Conservation (phyloP, 30 jellyfish, hydroid and myxozoan genomes). For the Chrysaora quinquecirrha region DNA sequence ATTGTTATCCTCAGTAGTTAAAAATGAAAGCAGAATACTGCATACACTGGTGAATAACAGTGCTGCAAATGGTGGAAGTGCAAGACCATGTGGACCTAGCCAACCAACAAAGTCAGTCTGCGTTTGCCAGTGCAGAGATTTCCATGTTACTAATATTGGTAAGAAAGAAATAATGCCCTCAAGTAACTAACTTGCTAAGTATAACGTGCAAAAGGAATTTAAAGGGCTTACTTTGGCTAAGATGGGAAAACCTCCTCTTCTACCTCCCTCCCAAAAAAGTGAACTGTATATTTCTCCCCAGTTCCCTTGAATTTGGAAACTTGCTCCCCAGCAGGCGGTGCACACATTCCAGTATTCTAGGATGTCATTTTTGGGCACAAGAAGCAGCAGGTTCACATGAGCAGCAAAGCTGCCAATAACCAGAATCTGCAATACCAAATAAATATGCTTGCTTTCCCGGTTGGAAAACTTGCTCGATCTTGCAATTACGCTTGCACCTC, state of each 20-base stretch:
- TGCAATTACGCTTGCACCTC: too few relatives aligned
- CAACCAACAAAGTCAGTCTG: neutral
- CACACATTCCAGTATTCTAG: neutral
- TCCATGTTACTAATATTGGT: neutral
- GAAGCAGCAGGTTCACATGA: too few relatives aligned
- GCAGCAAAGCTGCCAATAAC: too few relatives aligned
- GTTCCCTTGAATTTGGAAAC: neutral
- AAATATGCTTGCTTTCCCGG: too few relatives aligned
- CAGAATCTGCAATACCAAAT: too few relatives aligned
- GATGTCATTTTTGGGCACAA: too few relatives aligned
- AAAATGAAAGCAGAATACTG: neutral
- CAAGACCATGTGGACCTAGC: neutral
- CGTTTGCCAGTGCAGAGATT: neutral
- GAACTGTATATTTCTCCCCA: neutral
- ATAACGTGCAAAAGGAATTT: neutral
- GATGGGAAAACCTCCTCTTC: too few relatives aligned
- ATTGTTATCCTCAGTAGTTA: neutral
- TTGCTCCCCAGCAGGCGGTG: neutral
- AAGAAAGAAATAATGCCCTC: neutral
- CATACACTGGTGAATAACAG: neutral
- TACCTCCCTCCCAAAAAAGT: too few relatives aligned
- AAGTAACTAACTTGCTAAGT: neutral
- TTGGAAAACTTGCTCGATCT: too few relatives aligned
- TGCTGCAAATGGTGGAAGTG: neutral
- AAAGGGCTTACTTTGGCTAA: neutral